Evolutionary conservation across 2,113 vertebrate genomes (phyloP).

Genomic region (Notarius lentiginosus): DNA sequence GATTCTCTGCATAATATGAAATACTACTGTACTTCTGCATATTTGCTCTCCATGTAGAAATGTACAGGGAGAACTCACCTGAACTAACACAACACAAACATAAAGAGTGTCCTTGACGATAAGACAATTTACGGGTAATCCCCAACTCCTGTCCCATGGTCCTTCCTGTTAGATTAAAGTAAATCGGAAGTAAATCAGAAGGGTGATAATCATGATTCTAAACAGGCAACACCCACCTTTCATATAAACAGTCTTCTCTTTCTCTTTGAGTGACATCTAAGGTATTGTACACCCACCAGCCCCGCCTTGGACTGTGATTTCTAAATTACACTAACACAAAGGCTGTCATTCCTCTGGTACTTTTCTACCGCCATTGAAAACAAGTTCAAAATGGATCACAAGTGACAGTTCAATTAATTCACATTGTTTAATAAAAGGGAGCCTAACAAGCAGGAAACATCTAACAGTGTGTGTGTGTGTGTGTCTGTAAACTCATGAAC

Average conservation of each 20-base stretch:
- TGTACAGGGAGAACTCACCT: neutral
- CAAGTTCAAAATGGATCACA: neutral
- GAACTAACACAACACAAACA: conserved; percentile 7
- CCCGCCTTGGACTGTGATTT: conserved; percentile 21
- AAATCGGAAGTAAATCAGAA: conserved; percentile 34
- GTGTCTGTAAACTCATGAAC: neutral
- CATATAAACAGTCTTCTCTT: conserved; percentile 17
- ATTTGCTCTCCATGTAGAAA: neutral
- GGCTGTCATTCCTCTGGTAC: conserved; percentile 13
- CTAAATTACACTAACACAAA: conserved; percentile 23
- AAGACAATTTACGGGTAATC: conserved; percentile 3
- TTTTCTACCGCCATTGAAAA: neutral
- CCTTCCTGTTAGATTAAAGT: conserved; percentile 23
- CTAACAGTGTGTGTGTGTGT: neutral
- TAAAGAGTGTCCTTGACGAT: neutral
- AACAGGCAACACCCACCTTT: conserved; percentile 12
- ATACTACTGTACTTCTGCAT: neutral
- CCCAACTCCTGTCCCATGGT: neutral
- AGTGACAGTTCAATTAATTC: neutral
- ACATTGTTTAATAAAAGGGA: neutral
- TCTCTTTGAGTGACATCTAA: conserved; percentile 1
- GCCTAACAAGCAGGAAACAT: neutral
- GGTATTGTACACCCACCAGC: neutral
- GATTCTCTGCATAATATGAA: neutral
- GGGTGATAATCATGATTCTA: conserved; percentile 8